These are phyloP conservation scores for Cuniculus paca DNA, from an alignment of 2,797 vertebrate genomes.

Conservation along the genomic window DNA sequence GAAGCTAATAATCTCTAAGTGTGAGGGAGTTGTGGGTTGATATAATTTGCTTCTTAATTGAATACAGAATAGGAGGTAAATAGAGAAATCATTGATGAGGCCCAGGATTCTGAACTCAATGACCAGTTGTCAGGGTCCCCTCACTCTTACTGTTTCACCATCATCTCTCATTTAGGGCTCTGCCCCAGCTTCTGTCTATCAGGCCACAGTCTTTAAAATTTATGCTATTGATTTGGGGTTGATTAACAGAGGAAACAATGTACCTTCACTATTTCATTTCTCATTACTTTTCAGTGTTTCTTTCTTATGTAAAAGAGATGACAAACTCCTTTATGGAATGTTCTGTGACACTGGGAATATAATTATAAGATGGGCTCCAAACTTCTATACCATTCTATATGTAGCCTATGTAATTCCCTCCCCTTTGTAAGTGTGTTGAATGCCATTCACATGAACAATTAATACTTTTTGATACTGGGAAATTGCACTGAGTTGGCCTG, in stretches of 20 bases:
- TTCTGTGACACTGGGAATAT: background rate
- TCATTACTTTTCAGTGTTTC: constrained; percentile 12
- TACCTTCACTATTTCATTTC: background rate
- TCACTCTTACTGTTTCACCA: background rate
- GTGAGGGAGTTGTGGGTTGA: background rate
- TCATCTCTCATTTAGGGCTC: background rate
- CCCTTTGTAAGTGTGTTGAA: background rate
- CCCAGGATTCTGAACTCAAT: background rate
- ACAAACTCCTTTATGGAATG: background rate
- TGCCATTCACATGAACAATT: background rate
- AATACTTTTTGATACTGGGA: background rate
- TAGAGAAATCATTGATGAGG: background rate
- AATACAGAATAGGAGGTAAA: background rate
- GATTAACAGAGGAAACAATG: constrained; percentile 49
- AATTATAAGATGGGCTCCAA: background rate
- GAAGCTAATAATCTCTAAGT: background rate
- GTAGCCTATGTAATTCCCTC: background rate
- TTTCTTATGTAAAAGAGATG: background rate
- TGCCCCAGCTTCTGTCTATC: background rate
- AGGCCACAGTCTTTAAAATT: background rate
- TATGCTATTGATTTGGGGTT: background rate
- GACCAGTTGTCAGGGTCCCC: background rate
- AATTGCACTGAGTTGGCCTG: background rate
- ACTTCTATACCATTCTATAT: background rate
- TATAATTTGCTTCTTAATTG: background rate